These are phyloP conservation scores for Uropsilus gracilis DNA, from an alignment of 2,113 vertebrate genomes.

Conservation along the genomic window DNA sequence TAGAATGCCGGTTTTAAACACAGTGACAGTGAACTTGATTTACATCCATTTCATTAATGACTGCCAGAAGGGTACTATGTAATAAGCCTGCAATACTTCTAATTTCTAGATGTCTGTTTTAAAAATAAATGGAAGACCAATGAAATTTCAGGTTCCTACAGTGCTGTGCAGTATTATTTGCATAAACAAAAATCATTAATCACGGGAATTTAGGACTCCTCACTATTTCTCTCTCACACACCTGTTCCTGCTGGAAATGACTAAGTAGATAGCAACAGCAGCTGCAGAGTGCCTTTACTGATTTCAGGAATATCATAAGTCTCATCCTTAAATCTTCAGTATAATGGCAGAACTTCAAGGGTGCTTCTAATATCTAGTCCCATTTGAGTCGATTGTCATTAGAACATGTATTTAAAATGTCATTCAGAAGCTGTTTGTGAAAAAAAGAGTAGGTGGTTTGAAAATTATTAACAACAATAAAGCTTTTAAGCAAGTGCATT, in stretches of 20 bases:
- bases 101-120: conserved; percentile 1
- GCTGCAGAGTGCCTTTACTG: neutral
- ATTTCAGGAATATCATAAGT: neutral
- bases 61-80: neutral
- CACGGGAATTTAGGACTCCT: neutral
- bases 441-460: neutral
- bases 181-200: neutral
- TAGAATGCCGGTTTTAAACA: neutral
- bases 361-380: neutral
- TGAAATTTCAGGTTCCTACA: neutral
- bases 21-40: neutral
- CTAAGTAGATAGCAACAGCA: neutral
- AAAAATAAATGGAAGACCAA: neutral
- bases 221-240: neutral
- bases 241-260: conserved; percentile 15
- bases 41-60: neutral
- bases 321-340: neutral
- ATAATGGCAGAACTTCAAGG: neutral
- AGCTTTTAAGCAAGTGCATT: neutral
- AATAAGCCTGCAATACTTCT: neutral
- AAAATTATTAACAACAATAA: neutral
- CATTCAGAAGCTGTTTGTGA: neutral
- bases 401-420: conserved; percentile 17
- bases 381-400: neutral
- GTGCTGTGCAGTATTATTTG: neutral